phyloP scores from a whole-genome alignment of 2,888 invertebrate species.

The Oxystoma pomonae region DNA sequence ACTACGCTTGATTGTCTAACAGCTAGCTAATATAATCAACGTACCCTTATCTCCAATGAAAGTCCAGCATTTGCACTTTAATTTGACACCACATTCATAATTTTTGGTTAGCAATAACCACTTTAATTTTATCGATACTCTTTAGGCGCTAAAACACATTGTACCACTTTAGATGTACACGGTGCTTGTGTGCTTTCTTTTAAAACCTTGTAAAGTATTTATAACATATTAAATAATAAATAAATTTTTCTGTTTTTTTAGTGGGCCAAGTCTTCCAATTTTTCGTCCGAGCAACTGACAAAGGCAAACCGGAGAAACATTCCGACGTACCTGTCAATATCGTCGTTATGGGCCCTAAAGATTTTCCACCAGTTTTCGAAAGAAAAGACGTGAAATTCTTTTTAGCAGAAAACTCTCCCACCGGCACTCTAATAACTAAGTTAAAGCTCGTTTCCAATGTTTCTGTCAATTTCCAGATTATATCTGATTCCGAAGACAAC shows the following conservation, averaged over 20 bases:
- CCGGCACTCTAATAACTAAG: slow-evolving; percentile 64
- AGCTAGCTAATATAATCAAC: too few species aligned
- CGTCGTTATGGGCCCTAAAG: slow-evolving; percentile 67
- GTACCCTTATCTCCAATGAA: too few species aligned
- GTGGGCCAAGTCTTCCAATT: slow-evolving; percentile 80
- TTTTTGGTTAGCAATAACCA: too few species aligned
- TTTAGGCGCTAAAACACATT: too few species aligned
- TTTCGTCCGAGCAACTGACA: slow-evolving; percentile 84
- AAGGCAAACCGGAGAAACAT: slow-evolving; percentile 69
- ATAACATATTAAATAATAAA: not conserved
- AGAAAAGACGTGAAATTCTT: slow-evolving; percentile 73
- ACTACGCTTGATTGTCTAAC: too few species aligned
- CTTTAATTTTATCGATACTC: too few species aligned
- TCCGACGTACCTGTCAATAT: slow-evolving; percentile 80
- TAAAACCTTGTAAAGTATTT: too few species aligned
- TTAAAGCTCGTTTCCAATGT: slow-evolving; percentile 63
- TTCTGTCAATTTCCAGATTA: slow-evolving; percentile 59
- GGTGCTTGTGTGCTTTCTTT: too few species aligned
- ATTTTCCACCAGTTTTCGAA: slow-evolving; percentile 69
- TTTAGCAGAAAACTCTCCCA: slow-evolving; percentile 70
- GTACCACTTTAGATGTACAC: too few species aligned
- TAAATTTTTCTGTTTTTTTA: slow-evolving; percentile 41
- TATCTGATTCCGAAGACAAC: slow-evolving; percentile 57
- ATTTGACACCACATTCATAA: too few species aligned
- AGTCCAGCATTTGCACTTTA: too few species aligned